Percentiles rank a stretch among this genome's conserved stretches.
These are phyloP conservation scores for Sesamia nonagrioides DNA, from an alignment of 1,140 invertebrate species.

Conservation along the genomic window DNA sequence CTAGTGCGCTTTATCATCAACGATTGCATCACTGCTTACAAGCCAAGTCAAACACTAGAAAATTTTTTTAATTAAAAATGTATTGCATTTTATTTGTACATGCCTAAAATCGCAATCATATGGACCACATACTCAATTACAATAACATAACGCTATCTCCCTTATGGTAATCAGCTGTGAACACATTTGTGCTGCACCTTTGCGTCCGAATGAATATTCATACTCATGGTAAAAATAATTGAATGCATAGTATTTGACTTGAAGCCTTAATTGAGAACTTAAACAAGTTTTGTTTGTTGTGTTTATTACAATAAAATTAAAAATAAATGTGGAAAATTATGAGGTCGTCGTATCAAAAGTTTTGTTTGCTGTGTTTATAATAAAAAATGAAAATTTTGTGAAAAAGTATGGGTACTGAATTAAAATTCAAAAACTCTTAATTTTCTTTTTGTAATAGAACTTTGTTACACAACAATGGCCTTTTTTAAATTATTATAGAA, in stretches of 20 bases:
- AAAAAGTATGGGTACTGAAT: too few relatives aligned
- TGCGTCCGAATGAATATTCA: slow-evolving; percentile 23
- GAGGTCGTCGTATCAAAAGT: too few relatives aligned
- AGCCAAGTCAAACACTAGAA: too few relatives aligned
- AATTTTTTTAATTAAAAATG: too few relatives aligned
- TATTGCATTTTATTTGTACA: too few relatives aligned
- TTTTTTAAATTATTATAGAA: background rate
- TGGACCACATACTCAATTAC: background rate
- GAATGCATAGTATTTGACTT: background rate
- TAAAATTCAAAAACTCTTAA: too few relatives aligned
- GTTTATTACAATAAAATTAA: background rate
- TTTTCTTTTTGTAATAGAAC: too few relatives aligned
- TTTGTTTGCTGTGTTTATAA: too few relatives aligned
- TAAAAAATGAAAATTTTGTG: too few relatives aligned
- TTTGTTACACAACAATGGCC: too few relatives aligned
- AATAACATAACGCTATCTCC: slow-evolving; percentile 30
- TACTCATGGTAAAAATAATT: slow-evolving; percentile 20
- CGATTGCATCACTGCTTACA: too few relatives aligned
- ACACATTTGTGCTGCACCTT: slow-evolving; percentile 26
- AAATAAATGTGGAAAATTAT: background rate
- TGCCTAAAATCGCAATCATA: slow-evolving; percentile 28
- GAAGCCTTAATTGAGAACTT: slow-evolving; percentile 19
- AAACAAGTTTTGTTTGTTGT: background rate
- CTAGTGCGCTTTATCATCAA: too few relatives aligned
- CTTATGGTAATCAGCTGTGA: slow-evolving; percentile 18